These are phyloP conservation scores for Ochotona curzoniae DNA, from an alignment of 2,113 vertebrate species.

Conservation along the genomic window DNA sequence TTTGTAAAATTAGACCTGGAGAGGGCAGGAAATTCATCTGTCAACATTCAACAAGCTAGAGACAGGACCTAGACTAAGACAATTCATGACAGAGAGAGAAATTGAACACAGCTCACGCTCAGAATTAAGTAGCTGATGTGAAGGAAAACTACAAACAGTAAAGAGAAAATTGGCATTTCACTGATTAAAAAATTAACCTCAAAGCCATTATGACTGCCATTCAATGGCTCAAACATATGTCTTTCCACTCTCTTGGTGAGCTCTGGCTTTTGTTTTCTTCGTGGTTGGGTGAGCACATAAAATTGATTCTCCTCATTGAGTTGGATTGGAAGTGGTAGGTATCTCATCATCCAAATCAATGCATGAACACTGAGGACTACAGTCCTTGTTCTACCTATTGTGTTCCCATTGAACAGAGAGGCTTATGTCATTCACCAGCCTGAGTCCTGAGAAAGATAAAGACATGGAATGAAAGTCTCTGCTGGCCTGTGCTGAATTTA, in stretches of 20 bases:
- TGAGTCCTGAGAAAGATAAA: not conserved
- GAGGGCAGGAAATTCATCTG: constrained; percentile 36
- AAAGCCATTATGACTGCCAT: not conserved
- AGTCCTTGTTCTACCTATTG: not conserved
- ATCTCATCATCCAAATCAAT: not conserved
- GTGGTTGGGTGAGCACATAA: rapidly evolving
- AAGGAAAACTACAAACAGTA: not conserved
- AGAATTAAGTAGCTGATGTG: not conserved
- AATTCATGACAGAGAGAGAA: not conserved
- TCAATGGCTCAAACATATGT: not conserved
- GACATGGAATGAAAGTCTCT: not conserved
- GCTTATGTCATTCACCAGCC: not conserved
- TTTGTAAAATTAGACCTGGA: constrained; percentile 32
- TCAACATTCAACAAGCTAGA: not conserved
- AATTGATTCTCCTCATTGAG: not conserved
- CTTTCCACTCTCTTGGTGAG: not conserved
- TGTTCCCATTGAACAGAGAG: not conserved
- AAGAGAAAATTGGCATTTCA: not conserved
- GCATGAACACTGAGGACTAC: not conserved
- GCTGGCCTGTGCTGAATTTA: not conserved
- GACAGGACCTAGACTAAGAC: not conserved
- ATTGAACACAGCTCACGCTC: not conserved
- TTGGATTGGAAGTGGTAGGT: not conserved
- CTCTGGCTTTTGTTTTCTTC: not conserved
- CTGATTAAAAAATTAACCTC: not conserved